Base-by-base conservation (phyloP, 2,113 vertebrate genomes). In the Oncorhynchus masou region DNA sequence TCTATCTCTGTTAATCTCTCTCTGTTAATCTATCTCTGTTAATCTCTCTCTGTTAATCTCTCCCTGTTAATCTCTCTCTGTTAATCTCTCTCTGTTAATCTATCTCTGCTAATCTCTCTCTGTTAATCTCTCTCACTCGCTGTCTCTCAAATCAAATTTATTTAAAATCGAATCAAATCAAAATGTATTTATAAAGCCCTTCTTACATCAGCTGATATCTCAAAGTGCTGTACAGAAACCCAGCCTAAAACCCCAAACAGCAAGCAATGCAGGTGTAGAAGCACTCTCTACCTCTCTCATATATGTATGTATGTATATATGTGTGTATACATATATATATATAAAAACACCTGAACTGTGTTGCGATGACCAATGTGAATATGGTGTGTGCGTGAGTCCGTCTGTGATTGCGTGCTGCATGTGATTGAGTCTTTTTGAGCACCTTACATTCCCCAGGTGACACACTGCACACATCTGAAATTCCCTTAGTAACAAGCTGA, bases 341-440 rank as follows among this genome's bases (percentile, higher is more conserved):
- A 80, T 66, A 64, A 73, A 79, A 93, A 92, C 74, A 93, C 94
- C 77, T 94, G 92, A 72, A 95, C 90, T 92, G 94, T 94, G 77
- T 82, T 91, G 85, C 94, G 85, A 74, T 73, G 94, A 95, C 67
- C 95, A 91, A 1, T 95, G 39, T 22, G 59, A 13, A 11, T 29
- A 31, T 68, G 29, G 66, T 68, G 66, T 66, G n/a, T 27, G 24
- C 22, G 64, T 66, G 64, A 8, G 25, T 48, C 13, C 0, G 22
- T n/a, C 9, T 15, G 12, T 66, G 11, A 12, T 13, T 7, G 27
- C 3, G 9, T 1, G 51, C 11, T 71, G 15, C 5, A 8, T 71
- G 70, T 71, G 39, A 51, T n/a, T 69, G 67, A 19, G 67, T 39
- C 27, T 6, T 13, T 54, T 19, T 54, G 39, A 45, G 39, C 51